phyloP scores from a whole-genome alignment of 2,113 vertebrate species.

The Oreochromis spilurus region DNA sequence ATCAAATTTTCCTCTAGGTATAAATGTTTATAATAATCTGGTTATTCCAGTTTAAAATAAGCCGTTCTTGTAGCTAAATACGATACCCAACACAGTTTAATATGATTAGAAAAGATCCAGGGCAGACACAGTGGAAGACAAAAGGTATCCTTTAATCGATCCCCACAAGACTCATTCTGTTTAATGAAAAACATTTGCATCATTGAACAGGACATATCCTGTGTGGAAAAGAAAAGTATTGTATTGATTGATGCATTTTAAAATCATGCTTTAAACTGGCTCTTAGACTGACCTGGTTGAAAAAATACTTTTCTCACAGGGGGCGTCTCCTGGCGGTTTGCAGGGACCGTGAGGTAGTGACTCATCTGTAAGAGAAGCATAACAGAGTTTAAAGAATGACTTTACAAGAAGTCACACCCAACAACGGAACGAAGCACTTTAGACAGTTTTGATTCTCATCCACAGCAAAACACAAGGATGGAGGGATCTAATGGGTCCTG shows the following conservation, averaged over 20 bases:
- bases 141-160: neutral
- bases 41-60: neutral
- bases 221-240: neutral
- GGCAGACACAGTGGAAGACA: neutral
- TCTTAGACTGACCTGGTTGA: constrained; percentile 76
- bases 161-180: neutral
- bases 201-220: neutral
- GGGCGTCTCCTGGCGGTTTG: constrained; percentile 77
- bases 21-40: neutral
- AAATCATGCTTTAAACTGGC: rapidly evolving
- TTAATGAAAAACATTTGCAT: neutral
- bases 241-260: neutral
- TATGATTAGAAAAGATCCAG: neutral
- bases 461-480: neutral
- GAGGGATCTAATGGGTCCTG: neutral
- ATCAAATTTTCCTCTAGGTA: neutral
- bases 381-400: neutral
- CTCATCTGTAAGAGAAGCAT: constrained; percentile 67
- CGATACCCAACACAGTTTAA: rapidly evolving
- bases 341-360: constrained; percentile 87
- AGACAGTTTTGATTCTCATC: neutral
- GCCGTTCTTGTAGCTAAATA: neutral
- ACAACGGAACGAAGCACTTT: neutral
- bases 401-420: neutral
- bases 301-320: constrained; percentile 81